These are phyloP conservation scores for Cebidichthys violaceus DNA, from an alignment of 2,113 vertebrate genomes.

Conservation along the genomic window DNA sequence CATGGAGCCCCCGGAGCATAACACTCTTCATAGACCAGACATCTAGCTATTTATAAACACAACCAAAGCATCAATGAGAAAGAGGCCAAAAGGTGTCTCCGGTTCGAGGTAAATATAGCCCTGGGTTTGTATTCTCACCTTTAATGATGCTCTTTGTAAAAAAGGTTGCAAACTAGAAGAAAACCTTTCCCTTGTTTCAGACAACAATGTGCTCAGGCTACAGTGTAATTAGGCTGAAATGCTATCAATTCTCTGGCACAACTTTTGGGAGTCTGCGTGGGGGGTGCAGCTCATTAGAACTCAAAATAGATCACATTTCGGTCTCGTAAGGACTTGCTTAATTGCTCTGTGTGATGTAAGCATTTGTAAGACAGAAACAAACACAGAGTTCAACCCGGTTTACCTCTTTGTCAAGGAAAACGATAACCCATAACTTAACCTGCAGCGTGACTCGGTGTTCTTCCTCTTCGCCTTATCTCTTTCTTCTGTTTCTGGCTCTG, in stretches of 20 bases:
- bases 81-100: conserved; percentile 35
- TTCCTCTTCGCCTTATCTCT: conserved; percentile 5
- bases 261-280: not conserved
- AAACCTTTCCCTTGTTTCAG: not conserved
- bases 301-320: conserved; percentile 39
- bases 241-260: conserved; percentile 22
- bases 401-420: conserved; percentile 38
- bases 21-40: conserved; percentile 43
- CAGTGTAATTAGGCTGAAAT: conserved; percentile 30
- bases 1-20: conserved; percentile 55
- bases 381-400: conserved; percentile 21
- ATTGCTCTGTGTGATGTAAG: conserved; percentile 59
- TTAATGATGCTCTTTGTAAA: not conserved
- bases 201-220: conserved; percentile 8
- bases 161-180: not conserved
- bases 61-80: conserved; percentile 37
- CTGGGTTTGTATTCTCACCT: not conserved
- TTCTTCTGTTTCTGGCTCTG: conserved; percentile 21
- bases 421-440: conserved; percentile 57
- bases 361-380: conserved; percentile 39
- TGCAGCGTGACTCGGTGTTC: conserved; percentile 21
- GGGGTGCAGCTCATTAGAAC: conserved; percentile 45
- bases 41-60: conserved; percentile 66
- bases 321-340: conserved; percentile 25
- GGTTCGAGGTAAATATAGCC: conserved; percentile 21